Evolutionary conservation across 2,113 vertebrate genomes (phyloP).

Genomic region (Entelurus aequoreus): DNA sequence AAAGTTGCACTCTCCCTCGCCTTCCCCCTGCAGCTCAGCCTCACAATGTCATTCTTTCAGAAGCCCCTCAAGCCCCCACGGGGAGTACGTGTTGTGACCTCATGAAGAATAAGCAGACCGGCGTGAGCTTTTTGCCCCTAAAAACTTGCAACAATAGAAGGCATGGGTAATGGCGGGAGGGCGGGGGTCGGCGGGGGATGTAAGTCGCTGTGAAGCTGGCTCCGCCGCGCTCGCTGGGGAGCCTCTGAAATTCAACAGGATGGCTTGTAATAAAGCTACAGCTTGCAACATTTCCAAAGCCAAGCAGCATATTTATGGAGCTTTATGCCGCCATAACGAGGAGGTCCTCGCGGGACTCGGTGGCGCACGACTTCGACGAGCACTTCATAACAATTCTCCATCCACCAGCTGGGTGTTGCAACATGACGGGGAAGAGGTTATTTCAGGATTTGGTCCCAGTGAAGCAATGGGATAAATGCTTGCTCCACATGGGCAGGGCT

Average conservation of each 20-base stretch:
- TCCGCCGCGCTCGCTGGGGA: slow-evolving; percentile 40
- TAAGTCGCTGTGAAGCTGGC: slow-evolving; percentile 19
- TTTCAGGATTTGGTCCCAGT: too few species aligned
- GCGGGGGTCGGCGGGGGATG: background rate
- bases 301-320: slow-evolving; percentile 60
- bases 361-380: slow-evolving; percentile 38
- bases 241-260: slow-evolving; percentile 54
- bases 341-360: slow-evolving; percentile 49
- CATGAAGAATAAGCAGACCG: slow-evolving; percentile 49
- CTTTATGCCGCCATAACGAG: slow-evolving; percentile 48
- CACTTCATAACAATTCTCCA: slow-evolving; percentile 41
- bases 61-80: slow-evolving; percentile 27
- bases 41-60: slow-evolving; percentile 11
- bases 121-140: slow-evolving; percentile 25
- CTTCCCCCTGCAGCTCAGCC: slow-evolving; percentile 12
- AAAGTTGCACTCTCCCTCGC: slow-evolving; percentile 18
- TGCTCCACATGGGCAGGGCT: too few species aligned
- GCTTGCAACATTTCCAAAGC: slow-evolving; percentile 49
- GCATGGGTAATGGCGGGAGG: slow-evolving; percentile 31
- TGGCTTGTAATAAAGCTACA: slow-evolving; percentile 55
- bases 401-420: slow-evolving; percentile 13
- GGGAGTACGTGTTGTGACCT: slow-evolving; percentile 40
- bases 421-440: slow-evolving; percentile 9
- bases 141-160: slow-evolving; percentile 38
- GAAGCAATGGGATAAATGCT: too few species aligned